A percentile compares a stretch with the other conserved stretches of the same genome.
phyloP scores from a whole-genome alignment of 2,113 vertebrate genomes.

The Myanophis thanlyinensis region DNA sequence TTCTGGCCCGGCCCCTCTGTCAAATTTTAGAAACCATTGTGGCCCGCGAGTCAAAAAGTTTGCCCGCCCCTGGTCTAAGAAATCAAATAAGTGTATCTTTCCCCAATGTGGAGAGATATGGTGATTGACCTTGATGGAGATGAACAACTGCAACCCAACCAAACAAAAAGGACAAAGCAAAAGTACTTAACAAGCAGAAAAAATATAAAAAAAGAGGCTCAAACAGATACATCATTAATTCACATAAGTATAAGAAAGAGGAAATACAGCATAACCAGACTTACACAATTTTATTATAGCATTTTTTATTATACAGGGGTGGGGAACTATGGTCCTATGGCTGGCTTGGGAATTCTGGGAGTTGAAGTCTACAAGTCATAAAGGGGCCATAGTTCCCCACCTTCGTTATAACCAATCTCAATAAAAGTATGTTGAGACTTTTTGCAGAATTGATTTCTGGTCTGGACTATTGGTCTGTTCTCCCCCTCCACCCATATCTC shows the following conservation, averaged over 20 bases:
- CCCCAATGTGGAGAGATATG: not conserved
- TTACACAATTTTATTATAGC: not conserved
- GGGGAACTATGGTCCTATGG: no score
- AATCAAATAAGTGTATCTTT: not conserved
- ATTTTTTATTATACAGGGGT: not conserved
- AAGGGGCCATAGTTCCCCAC: not conserved
- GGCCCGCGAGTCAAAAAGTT: no score
- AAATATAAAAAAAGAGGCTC: not conserved
- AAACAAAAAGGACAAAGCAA: not conserved
- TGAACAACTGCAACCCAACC: not conserved
- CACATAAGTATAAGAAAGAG: not conserved
- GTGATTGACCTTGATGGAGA: not conserved
- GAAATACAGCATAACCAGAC: not conserved
- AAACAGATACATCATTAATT: not conserved
- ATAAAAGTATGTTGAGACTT: not conserved
- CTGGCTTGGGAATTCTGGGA: not conserved
- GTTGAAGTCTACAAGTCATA: not conserved
- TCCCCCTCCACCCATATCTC: not conserved
- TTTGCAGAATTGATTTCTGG: not conserved
- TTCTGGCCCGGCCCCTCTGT: no score
- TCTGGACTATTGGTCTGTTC: not conserved
- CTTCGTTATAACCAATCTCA: not conserved
- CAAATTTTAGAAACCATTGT: no score
- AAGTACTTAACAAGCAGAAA: not conserved
- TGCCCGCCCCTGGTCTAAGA: no score